Evolutionary conservation across 2,888 invertebrate genomes (phyloP), one percentile per base, ranked within the genome.

Genomic region (Coenonympha arcania): DNA sequence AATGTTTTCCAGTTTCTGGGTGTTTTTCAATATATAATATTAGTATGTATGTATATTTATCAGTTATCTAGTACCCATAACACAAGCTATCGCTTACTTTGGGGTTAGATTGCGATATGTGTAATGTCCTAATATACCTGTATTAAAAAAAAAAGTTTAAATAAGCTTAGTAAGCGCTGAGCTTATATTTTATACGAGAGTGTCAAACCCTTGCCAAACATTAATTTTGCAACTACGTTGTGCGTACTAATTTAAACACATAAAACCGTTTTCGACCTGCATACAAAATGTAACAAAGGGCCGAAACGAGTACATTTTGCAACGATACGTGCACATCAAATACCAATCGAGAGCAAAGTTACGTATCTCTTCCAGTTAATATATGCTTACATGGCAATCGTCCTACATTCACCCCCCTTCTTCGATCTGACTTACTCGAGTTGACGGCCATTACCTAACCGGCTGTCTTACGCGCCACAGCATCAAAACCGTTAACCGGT

Each of bases 341-440:
- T 56, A 58, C 53, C 62, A 64, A 62, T 61, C 56, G 60, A 50
- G 50, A 51, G 43, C 51, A 56, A 58, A 58, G 52, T 54, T 48
- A 24, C 42, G 57, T 75, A 71, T 66, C 73, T 66, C 75, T 72
- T 73, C 77, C 68, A 78, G 71, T 66, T 48, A 61, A 60, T 63
- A 65, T 66, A 61, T 57, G 62, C 64, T 62, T 62, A 60, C 59
- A 59, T 59, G 56, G 58, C 60, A 62, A 62, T 74, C 76, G 82
- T 75, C 80, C 81, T 79, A 83, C 82, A 82, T 84, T 76, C 69
- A 80, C 79, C 80, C 79, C 79, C 78, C 81, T 81, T 76, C 74
- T 75, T 77, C 74, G 75, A 76, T 76, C 76, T 71, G 75, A 73
- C 76, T 73, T 69, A 76, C 73, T 70, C 77, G 44, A 33, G 44